Evolutionary conservation across 1,140 invertebrate species (phyloP), one percentile per base, ranked within the genome.

Genomic region (Drosophila pallidifrons): DNA sequence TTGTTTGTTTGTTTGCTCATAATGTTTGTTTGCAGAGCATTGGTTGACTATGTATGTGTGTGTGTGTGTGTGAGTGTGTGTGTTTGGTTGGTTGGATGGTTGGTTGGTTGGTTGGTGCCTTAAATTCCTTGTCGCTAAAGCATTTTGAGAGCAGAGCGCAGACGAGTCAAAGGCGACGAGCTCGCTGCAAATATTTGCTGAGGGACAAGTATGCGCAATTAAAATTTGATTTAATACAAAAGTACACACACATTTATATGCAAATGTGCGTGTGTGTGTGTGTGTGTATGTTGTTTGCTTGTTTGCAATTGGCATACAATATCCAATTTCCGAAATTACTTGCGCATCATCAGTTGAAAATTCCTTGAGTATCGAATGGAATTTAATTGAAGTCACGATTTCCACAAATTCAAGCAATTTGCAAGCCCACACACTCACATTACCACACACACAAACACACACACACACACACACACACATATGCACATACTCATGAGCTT

Each of bases 331-430:
- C 59, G 71, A 86, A 89, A 89, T 89, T 89, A 89, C 86, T 89
- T 89, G 86, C 86, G 81, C 86, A 89, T 85, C 85, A 89, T 89
- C 79, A 81, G 82, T 55, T 72, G 79, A 77, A 89, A 89, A 90
- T 89, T 89, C 86, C 86, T 86, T 90, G 86, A 91, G 81, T 91
- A 90, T 90, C 87, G 87, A 90, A 91, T 89, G 87, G 87, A 90
- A 90, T 90, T 90, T 90, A 90, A 90, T 90, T 90, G 87, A 90
- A 90, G 87, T 90, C 87, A 90, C 87, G 87, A 82, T 82, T 83
- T 83, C 58, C 78, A 89, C 85, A 89, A 82, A 90, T 90, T 90
- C 79, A 90, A 90, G 79, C 77, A 90, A 79, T 83, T 82, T 77
- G 69, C 72, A 75, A n/a, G 43, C 55, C 75, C 32, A 54, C 47